Base-by-base conservation (phyloP, 2,888 invertebrate genomes). In the Zaprionus obscuricornis region DNA sequence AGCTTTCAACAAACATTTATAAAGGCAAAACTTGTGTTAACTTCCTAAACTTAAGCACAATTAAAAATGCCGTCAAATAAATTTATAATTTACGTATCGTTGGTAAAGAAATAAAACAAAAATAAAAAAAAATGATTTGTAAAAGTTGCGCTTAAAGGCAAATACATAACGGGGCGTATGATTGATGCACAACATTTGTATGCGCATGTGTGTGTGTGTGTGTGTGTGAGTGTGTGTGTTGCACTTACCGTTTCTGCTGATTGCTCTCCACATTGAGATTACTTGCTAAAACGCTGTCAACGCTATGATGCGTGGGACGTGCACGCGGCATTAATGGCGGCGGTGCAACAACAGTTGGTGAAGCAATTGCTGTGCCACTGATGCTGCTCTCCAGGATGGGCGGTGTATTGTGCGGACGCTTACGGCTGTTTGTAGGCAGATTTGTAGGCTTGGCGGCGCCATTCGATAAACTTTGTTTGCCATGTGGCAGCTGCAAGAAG, bases 281-380 rank as follows among this genome's bases (percentile, higher is more conserved):
- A 64, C 67, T 88, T 72, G 73, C 82, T 45, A 74, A 68, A 46
- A 72, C 71, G 55, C 65, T 83, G 85, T 87, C 69, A 64, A 59
- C 66, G 34, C 18, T 14, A 22, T 22, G 22, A 5, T 45, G 69
- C 54, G 74, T 76, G 85, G 79, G 84, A 22, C 73, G 79, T 33
- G 79, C 85, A 50, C 90, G 85, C 13, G 90, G 90, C 82, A 90
- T 72, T 26, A 90, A 59, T 3, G 90, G 90, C 26, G 90, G 90
- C 29, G 89, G 24, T 22, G 39, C 42, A 14, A 88, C 74, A 83
- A 79, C 37, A 88, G 57, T 1, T 88, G 89, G 11, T 11, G 87
- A 82, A 8, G 77, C n/a, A 27, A 20, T 8, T 8, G 13, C 14
- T 20, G 31, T 17, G 29, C 50, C 43, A 31, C 5, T 11, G 26